A percentile compares a stretch with the other conserved stretches of the same genome.
These are phyloP conservation scores for Eupithecia exiguata DNA, from an alignment of 2,888 invertebrate species.

Conservation along the genomic window DNA sequence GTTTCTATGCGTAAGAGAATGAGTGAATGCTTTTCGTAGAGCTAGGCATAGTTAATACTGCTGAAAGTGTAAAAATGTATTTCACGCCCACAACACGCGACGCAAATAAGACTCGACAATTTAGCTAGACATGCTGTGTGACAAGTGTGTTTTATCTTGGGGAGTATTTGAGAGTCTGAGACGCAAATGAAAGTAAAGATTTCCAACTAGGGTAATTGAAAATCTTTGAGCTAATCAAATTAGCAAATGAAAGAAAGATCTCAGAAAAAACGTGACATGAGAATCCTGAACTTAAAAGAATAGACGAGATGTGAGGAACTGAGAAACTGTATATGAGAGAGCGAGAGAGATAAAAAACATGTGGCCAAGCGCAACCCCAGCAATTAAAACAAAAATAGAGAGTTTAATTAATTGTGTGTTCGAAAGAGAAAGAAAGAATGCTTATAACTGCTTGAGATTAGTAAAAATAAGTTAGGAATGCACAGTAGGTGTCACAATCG, in stretches of 20 bases:
- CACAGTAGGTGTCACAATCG: not conserved
- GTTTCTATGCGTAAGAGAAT: not conserved
- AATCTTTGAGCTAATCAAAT: not conserved
- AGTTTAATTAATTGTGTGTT: not conserved
- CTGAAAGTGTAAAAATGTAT: not conserved
- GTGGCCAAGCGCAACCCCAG: not conserved
- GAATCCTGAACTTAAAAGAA: not conserved
- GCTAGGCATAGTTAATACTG: not conserved
- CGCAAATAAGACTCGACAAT: not conserved
- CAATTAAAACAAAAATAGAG: not conserved
- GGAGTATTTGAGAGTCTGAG: not conserved
- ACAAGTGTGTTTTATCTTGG: not conserved
- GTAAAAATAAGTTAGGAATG: not conserved
- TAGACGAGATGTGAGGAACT: not conserved
- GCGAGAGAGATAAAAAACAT: too few relatives aligned
- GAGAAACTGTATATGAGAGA: too few relatives aligned
- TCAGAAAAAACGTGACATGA: not conserved
- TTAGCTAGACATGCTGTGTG: not conserved
- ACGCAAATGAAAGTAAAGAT: not conserved
- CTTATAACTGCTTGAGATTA: not conserved
- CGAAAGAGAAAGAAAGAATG: not conserved
- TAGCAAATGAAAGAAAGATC: not conserved
- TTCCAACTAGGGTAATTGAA: not conserved
- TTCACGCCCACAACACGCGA: slow-evolving; percentile 4
- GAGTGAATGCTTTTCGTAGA: slow-evolving; percentile 1